Conservation (phyloP, 2,888 invertebrate species). For the Frankliniella fusca region DNA sequence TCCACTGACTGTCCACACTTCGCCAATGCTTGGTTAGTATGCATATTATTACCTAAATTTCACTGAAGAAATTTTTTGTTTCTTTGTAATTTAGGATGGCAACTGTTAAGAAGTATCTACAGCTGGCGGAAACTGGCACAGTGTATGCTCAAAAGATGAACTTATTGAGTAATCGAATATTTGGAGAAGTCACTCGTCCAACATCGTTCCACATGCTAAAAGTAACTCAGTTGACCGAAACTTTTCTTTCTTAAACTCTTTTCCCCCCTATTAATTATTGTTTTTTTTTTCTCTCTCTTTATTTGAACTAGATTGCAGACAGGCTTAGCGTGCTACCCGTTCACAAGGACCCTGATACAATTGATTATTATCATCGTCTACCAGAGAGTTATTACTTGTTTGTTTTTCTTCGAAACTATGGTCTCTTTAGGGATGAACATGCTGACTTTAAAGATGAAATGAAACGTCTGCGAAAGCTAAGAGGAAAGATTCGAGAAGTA, state of each 20-base stretch:
- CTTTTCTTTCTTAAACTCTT: neutral
- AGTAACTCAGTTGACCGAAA: neutral
- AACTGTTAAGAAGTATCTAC: constrained; percentile 54
- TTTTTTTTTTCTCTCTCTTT: neutral
- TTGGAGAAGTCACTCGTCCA: constrained; percentile 44
- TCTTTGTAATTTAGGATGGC: neutral
- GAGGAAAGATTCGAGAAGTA: neutral
- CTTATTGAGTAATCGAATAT: constrained; percentile 76
- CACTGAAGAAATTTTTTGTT: neutral
- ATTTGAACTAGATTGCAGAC: neutral
- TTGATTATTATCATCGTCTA: constrained; percentile 8
- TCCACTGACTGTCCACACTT: too few relatives aligned
- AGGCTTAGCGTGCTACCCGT: neutral
- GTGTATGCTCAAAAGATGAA: constrained; percentile 81
- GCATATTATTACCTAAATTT: too few relatives aligned
- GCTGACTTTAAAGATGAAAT: constrained; percentile 4
- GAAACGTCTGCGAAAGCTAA: neutral
- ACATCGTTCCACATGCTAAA: neutral
- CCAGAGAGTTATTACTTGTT: neutral
- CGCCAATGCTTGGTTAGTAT: too few relatives aligned
- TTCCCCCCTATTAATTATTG: neutral
- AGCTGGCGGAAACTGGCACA: constrained; percentile 63
- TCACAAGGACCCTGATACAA: neutral
- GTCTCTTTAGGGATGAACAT: constrained; percentile 8
- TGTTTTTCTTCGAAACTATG: neutral